These are phyloP conservation scores for Branchipolynoe longqiensis DNA, from an alignment of 2,888 invertebrate species.

Conservation along the genomic window DNA sequence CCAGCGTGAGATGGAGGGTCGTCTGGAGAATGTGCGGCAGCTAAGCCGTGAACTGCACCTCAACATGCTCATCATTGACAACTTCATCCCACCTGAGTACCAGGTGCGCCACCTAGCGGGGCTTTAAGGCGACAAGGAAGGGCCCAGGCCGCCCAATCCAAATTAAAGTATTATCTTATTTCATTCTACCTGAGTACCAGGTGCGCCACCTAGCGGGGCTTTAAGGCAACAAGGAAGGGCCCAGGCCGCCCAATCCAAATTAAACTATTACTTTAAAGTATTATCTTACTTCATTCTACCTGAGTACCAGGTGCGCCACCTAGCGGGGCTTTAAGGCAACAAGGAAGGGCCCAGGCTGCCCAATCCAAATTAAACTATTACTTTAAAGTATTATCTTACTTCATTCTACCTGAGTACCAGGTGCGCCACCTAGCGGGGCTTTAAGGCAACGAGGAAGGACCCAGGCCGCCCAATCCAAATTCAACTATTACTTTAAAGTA, in stretches of 20 bases:
- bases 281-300: slow-evolving; percentile 94
- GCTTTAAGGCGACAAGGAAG: background rate
- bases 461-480: too few species aligned
- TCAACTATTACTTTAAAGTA: too few species aligned
- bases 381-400: too few species aligned
- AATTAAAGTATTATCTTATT: too few species aligned
- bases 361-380: too few species aligned
- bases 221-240: too few species aligned
- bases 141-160: too few species aligned
- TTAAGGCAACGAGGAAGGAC: too few species aligned
- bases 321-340: slow-evolving; percentile 82
- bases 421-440: slow-evolving; percentile 81
- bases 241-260: too few species aligned
- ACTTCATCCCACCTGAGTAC: slow-evolving; percentile 96
- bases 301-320: slow-evolving; percentile 89
- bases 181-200: slow-evolving; percentile 96
- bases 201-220: slow-evolving; percentile 83
- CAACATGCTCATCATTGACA: slow-evolving; percentile 94
- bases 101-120: slow-evolving; percentile 85
- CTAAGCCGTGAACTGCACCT: slow-evolving; percentile 94
- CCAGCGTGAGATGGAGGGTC: slow-evolving; percentile 97
- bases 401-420: slow-evolving; percentile 96
- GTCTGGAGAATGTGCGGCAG: slow-evolving; percentile 95
- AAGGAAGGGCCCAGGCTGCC: too few species aligned
- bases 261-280: too few species aligned